phyloP scores from a whole-genome alignment of 2,113 vertebrate species.

The Rhinoptilus africanus region DNA sequence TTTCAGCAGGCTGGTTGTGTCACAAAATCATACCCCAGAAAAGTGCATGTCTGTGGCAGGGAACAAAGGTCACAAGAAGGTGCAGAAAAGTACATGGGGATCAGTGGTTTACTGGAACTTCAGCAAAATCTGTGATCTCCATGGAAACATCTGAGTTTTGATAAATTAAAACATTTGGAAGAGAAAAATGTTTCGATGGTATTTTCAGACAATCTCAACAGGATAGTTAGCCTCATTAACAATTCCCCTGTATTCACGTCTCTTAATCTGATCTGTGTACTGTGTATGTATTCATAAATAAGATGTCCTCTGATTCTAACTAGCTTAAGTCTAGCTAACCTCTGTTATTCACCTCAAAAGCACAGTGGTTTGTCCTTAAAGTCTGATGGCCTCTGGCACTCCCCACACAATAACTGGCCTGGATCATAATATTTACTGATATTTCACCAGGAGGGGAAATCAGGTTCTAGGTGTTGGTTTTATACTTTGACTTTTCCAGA shows the following conservation, averaged over 20 bases:
- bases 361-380: background rate
- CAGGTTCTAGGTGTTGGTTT: background rate
- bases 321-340: background rate
- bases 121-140: background rate
- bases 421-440: background rate
- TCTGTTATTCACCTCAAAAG: background rate
- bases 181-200: background rate
- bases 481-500: background rate
- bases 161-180: background rate
- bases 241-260: background rate
- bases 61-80: background rate
- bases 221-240: background rate
- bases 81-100: background rate
- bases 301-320: background rate
- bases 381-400: background rate
- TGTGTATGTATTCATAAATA: background rate
- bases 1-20: background rate
- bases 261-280: background rate
- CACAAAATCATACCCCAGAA: background rate
- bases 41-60: background rate
- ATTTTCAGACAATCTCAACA: background rate
- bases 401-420: too few species aligned
- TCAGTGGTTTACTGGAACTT: background rate
- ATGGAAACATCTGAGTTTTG: background rate
- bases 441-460: background rate